Conservation (phyloP, 1,140 invertebrate species). For the Sesamia nonagrioides region DNA sequence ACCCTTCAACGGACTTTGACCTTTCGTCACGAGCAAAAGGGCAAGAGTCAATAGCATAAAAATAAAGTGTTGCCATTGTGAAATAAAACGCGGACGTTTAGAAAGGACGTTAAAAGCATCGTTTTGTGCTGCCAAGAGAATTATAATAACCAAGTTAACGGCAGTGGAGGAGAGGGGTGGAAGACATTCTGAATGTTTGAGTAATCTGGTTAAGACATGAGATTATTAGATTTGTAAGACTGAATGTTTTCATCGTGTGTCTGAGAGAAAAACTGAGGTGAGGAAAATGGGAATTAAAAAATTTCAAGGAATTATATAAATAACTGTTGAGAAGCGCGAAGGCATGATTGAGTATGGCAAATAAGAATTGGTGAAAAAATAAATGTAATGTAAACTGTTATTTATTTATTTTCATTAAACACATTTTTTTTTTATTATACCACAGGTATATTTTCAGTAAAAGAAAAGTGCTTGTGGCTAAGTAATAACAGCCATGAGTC, state of each 20-base stretch:
- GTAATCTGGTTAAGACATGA: neutral
- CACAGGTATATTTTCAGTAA: too few relatives aligned
- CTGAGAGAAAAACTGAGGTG: neutral
- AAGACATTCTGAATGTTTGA: neutral
- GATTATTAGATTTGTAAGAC: neutral
- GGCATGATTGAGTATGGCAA: too few relatives aligned
- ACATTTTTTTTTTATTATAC: too few relatives aligned
- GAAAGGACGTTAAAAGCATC: conserved; percentile 15
- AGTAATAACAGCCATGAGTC: too few relatives aligned
- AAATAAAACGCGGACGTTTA: neutral
- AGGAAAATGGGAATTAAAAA: too few relatives aligned
- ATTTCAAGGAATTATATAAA: too few relatives aligned
- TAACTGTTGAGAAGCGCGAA: too few relatives aligned
- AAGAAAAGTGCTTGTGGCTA: too few relatives aligned
- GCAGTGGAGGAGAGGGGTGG: neutral
- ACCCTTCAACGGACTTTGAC: conserved; percentile 28
- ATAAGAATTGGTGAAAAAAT: too few relatives aligned
- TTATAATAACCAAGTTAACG: conserved; percentile 14
- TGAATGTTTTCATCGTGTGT: neutral
- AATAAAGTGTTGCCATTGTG: conserved; percentile 22
- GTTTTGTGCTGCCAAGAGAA: neutral
- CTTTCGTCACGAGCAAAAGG: conserved; percentile 21
- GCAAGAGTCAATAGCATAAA: conserved; percentile 22
- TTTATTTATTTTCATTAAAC: too few relatives aligned
- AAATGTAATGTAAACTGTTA: too few relatives aligned